Evolutionary conservation across 2,113 vertebrate species (phyloP), one percentile per base, ranked within the genome.

Genomic region (Tautogolabrus adspersus): DNA sequence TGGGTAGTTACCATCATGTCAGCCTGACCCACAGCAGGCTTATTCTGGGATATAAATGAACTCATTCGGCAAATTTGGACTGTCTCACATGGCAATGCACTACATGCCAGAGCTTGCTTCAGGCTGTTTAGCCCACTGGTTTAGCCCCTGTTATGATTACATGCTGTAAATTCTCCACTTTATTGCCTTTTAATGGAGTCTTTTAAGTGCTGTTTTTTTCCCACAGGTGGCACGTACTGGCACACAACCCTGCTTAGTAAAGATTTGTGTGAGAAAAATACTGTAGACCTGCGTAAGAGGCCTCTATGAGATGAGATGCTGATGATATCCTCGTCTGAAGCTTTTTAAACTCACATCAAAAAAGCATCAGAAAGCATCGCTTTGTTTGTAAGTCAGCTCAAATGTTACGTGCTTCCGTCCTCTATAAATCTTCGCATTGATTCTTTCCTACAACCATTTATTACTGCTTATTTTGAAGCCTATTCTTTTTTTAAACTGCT

Each of bases 1-100:
- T 52, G 58, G 61, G 37, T 73, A 49, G 61, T 79, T 77, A 72
- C 62, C 59, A 81, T 74, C 40, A 19, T 54, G 83, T 64, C 66
- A 37, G 60, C 26, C 66, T 64, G 68, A 70, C 65, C 40, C 55
- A 8, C 37, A 81, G 78, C 55, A 72, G 62, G 67, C 37, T 49
- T 55, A 60, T 79, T 88, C 72, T 54, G 1, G 42, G 21, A 80
- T 70, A 79, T 73, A n/a, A 69, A 82, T 87, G 26, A 57, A 77
- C 34, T 57, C 7, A 77, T 83, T 79, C 65, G 10, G 62, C 62
- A 77, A 76, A 78, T 73, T 42, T 49, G n/a, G 16, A 79, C 54
- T 77, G 10, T 58, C 76, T 76, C 54, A 23, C 30, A 58, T 49
- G 49, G 51, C 54, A 22, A 11, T 40, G 57, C 2, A 10, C 26